phyloP scores from a whole-genome alignment of 2,888 invertebrate genomes.

The Eumacrocentrus americanus region DNA sequence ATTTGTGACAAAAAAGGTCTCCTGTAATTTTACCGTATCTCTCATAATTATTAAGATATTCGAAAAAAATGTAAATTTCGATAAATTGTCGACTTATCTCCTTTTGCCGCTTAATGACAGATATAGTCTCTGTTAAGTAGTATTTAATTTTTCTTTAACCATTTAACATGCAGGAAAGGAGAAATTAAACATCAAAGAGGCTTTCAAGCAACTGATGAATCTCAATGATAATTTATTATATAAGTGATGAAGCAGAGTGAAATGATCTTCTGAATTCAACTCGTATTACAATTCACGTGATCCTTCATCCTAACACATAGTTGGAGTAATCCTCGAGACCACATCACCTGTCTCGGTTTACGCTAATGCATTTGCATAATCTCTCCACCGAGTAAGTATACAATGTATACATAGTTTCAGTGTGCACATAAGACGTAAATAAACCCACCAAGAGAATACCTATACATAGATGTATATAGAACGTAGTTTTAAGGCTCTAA shows the following conservation, averaged over 20 bases:
- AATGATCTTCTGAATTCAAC: not conserved
- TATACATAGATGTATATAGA: constrained; percentile 23
- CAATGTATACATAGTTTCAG: constrained; percentile 21
- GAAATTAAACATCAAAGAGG: too few species aligned
- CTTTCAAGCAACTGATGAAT: too few species aligned
- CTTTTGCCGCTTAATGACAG: too few species aligned
- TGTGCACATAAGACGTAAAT: constrained; percentile 15
- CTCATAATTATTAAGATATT: too few species aligned
- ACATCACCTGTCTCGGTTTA: constrained; percentile 41
- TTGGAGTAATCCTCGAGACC: constrained; percentile 37
- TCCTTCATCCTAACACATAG: constrained; percentile 31
- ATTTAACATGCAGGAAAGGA: too few species aligned
- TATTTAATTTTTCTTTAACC: too few species aligned
- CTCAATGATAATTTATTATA: too few species aligned
- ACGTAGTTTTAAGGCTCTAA: constrained; percentile 34
- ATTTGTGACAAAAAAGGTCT: too few species aligned
- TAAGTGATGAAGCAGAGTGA: not conserved
- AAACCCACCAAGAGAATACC: constrained; percentile 1
- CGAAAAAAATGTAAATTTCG: too few species aligned
- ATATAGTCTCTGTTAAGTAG: too few species aligned
- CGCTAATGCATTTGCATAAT: constrained; percentile 42
- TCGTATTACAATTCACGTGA: not conserved
- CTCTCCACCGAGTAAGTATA: constrained; percentile 34
- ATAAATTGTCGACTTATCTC: too few species aligned
- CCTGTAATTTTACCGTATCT: too few species aligned